Evolutionary conservation across 2,113 vertebrate species (phyloP), one percentile per base, ranked within the genome.

Genomic region (Myrmophylax atrothorax): DNA sequence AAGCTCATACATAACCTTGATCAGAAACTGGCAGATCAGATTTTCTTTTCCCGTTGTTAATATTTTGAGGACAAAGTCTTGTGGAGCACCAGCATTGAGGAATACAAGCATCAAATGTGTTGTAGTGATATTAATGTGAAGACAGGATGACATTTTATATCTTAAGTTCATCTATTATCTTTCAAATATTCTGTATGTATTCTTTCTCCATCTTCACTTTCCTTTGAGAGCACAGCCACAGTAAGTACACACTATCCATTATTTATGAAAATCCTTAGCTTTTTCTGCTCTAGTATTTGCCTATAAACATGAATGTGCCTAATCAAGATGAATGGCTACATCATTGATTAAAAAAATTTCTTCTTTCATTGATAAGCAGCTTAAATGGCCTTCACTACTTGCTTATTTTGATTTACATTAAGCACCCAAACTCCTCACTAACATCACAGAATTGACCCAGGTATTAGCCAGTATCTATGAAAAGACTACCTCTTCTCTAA

Each of bases 181-280:
- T 90, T 68, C 52, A 89, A 87, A 79, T 60, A 82, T 56, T 81
- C 64, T 60, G 38, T 49, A 69, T 23, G 16, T 18, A 53, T 79
- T 82, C 55, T 93, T 46, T 17, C 29, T 86, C n/a, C 74, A 66
- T 24, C 84, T 87, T 91, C 74, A 73, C 26, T 58, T 82, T 58
- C 40, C 53, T 81, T 76, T 73, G 68, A 89, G 23, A 84, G 47
- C 35, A 82, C 0, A 0, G 84, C 19, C 50, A 84, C 50, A 76
- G 80, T 46, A 73, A 93, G 33, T 42, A 72, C 33, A 69, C 38
- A 28, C 29, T 38, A 40, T 74, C 89, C 84, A 76, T 82, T 66
- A 93, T 85, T 91, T 93, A 93, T 66, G 89, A 83, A 83, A 85
- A 93, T 77, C 50, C 70, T 80, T 73, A 53, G 14, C 24, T 84